Evolutionary conservation across 35 echinoderm and acorn worm species (phyloP).

Genomic region (Patiria miniata): DNA sequence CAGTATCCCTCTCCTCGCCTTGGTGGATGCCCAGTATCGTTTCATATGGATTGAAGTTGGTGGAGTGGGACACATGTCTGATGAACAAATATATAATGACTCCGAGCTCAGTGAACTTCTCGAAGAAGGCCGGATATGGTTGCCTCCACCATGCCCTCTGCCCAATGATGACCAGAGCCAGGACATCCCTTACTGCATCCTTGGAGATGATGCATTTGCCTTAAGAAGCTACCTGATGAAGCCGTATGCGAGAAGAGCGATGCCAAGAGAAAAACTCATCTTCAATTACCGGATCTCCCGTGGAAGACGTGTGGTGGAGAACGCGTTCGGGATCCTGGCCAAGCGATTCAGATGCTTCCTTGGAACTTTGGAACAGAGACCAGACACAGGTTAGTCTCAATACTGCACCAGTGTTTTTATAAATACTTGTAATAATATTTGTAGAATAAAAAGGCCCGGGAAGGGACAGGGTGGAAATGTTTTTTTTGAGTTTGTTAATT

Average conservation of each 20-base stretch:
- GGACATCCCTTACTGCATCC: conserved; percentile 64
- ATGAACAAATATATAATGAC: conserved; percentile 45
- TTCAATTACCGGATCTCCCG: conserved; percentile 30
- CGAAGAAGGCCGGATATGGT: conserved; percentile 34
- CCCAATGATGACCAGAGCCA: background rate
- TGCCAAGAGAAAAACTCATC: conserved; percentile 36
- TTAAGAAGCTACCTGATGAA: conserved; percentile 56
- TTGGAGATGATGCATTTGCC: conserved; percentile 61
- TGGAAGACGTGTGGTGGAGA: conserved; percentile 34
- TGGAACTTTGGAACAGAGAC: background rate
- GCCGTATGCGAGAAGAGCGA: conserved; percentile 39
- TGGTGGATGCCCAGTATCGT: conserved; percentile 46
- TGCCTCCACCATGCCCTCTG: conserved; percentile 37
- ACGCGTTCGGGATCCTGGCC: conserved; percentile 40
- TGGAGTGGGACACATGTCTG: conserved; percentile 20
- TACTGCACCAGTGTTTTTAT: background rate
- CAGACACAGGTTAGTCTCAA: background rate
- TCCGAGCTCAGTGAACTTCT: conserved; percentile 43
- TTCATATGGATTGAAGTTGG: conserved; percentile 49
- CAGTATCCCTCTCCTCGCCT: conserved; percentile 34
- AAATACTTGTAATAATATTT: background rate
- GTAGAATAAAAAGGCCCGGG: background rate
- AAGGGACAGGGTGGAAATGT: too few relatives aligned
- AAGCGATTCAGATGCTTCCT: conserved; percentile 33
- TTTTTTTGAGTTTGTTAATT: too few relatives aligned